These are phyloP conservation scores for Astreopora myriophthalma DNA, from an alignment of 64 coral and sea anemone species.

Conservation along the genomic window DNA sequence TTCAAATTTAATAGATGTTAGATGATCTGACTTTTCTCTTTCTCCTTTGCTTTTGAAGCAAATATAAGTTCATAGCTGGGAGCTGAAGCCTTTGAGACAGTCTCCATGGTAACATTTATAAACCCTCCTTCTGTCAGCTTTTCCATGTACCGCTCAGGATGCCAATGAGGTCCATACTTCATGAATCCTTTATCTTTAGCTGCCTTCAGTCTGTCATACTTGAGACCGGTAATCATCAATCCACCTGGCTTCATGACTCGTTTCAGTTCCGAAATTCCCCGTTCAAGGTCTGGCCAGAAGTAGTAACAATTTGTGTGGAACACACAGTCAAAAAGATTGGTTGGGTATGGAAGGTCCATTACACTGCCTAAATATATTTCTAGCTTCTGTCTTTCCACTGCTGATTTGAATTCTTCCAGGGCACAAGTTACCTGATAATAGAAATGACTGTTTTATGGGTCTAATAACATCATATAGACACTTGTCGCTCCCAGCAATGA, in stretches of 20 bases:
- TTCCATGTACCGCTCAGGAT: not conserved
- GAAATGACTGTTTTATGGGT: not conserved
- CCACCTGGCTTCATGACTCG: slow-evolving; percentile 26
- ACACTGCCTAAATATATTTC: slow-evolving; percentile 28
- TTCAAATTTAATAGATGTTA: no score
- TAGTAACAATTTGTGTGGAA: slow-evolving; percentile 51
- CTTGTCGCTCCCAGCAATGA: no score
- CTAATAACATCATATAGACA: no score
- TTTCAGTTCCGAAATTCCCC: slow-evolving; percentile 13
- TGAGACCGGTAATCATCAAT: not conserved
- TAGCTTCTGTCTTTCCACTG: not conserved
- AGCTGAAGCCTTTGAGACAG: not conserved
- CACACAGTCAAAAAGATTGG: slow-evolving; percentile 2
- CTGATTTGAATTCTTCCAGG: not conserved
- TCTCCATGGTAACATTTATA: not conserved
- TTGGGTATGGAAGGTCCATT: not conserved
- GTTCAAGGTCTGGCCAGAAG: slow-evolving; percentile 29
- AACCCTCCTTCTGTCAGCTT: slow-evolving; percentile 17
- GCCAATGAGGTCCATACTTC: slow-evolving; percentile 27
- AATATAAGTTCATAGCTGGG: not conserved
- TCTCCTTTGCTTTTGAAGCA: not conserved
- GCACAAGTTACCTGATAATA: not conserved
- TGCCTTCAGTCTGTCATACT: not conserved
- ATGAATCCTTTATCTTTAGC: not conserved
- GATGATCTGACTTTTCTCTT: no score